Evolutionary conservation across 2,888 invertebrate species (phyloP).

Genomic region (Phortica okadai): DNA sequence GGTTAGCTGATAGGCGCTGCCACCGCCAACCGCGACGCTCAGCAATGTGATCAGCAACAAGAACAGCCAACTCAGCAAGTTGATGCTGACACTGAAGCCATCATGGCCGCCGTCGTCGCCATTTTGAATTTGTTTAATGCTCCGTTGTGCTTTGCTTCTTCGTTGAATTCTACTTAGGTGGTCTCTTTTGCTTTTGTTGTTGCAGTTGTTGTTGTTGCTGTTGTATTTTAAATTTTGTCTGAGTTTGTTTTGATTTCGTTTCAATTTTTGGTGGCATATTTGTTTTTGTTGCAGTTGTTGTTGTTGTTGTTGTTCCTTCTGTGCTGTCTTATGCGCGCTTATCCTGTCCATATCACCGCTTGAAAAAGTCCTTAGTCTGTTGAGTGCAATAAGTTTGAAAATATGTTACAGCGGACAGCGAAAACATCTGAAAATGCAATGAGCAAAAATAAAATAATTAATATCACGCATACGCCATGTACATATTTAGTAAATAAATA

Average conservation of each 20-base stretch:
- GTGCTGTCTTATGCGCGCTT: slow-evolving; percentile 31
- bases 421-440: slow-evolving; percentile 8
- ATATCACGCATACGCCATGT: slow-evolving; percentile 20
- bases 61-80: neutral
- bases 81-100: neutral
- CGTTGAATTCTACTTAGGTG: slow-evolving; percentile 34
- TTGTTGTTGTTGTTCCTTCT: slow-evolving; percentile 36
- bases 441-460: neutral
- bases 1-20: slow-evolving; percentile 23
- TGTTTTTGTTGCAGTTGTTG: slow-evolving; percentile 34
- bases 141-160: neutral
- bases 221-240: slow-evolving; percentile 21
- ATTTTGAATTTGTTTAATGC: slow-evolving; percentile 1
- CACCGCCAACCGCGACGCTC: slow-evolving; percentile 12
- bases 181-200: slow-evolving; percentile 44
- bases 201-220: slow-evolving; percentile 39
- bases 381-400: slow-evolving; percentile 3
- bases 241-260: slow-evolving; percentile 28
- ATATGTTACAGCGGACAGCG: slow-evolving; percentile 16
- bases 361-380: slow-evolving; percentile 20
- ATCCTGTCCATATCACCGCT: slow-evolving; percentile 30
- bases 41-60: neutral
- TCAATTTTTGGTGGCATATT: slow-evolving; percentile 44
- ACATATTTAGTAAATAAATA: slow-evolving; percentile 5
- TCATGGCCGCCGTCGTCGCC: neutral